Base-by-base conservation (phyloP, 1,140 invertebrate genomes). In the Diorhabda carinulata region DNA sequence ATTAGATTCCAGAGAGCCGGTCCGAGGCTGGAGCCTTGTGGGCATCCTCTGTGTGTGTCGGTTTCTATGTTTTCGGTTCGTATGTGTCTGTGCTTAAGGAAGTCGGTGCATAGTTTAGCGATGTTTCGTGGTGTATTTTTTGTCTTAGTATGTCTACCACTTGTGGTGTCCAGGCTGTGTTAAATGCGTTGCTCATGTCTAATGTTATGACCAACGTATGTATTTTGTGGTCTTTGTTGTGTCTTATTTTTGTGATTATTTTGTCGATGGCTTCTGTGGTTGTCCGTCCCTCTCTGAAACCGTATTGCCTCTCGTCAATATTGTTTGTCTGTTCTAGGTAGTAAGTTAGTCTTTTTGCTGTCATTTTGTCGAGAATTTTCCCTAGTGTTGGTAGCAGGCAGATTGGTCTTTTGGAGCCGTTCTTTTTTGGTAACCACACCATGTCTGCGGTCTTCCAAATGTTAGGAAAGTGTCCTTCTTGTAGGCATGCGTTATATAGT, bases 11-110 rank as follows among this genome's bases (percentile, higher is more conserved):
- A 76, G 6, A 74, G 61, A 4, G 57, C 58, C 0, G 75, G 74
- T 7, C 74, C 74, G 5, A 77, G 62, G 9, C 72, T 65, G 4
- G 66, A 70, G 1, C 76, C 76, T 63, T 78, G 72, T 6, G 73
- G 74, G 45, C 77, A 77, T 8, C 77, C 77, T 59, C 62, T 69
- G 5, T 63, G 44, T 8, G 68, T 67, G 2, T 45, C 3, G 43
- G 42, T 58, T 0, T 57, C 68, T 9, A 72, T 59, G 7, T 8
- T 57, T 59, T 69, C 67, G 4, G 61, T 61, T 2, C n/a, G 68
- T 25, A 73, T 66, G 9, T 63, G 64, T 41, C 67, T 65, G 10
- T 72, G 40, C n/a, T n/a, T n/a, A n/a, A n/a, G n/a, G n/a, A n/a
- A n/a, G n/a, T n/a, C n/a, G n/a, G n/a, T n/a, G n/a, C n/a, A n/a